Evolutionary conservation across 2,113 vertebrate genomes (phyloP), one percentile per base, ranked within the genome.

Genomic region (Neofelis nebulosa): DNA sequence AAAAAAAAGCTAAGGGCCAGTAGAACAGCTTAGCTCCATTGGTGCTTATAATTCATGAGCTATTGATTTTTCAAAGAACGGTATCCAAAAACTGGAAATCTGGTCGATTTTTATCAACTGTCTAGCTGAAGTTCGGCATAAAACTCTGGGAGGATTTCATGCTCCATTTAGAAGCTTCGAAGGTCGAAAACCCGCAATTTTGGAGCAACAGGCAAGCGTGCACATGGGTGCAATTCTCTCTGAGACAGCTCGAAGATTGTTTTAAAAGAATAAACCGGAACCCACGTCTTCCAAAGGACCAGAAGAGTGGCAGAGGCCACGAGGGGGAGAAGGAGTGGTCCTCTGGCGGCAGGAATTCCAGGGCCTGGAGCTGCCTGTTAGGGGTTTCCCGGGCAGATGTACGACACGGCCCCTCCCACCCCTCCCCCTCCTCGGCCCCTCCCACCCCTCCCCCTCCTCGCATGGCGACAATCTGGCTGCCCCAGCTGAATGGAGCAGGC

Each of bases 401-500:
- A 93, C 92, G 96, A 98, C 98, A 98, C 93, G 97, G 95, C 97
- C 95, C 94, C 79, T 88, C 50, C 0, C 11, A n/a, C 66, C 41
- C 38, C 41, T 41, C 41, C 41, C 41, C 41, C 41, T 45, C 45
- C 45, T 45, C 95, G 97, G 95, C 97, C 95, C 94, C 79, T 88
- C 50, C 0, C 18, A 48, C 66, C n/a, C 48, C 65, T 15, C 57
- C 97, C 98, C 98, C 98, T 97, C 29, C 96, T 96, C 97, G 98
- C 98, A 97, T 98, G 98, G 98, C 98, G 98, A 99, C 99, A 99
- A 99, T 99, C 99, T 98, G 99, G 99, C 99, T 99, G 98, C 98
- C 98, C 99, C 97, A 98, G 99, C 99, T 99, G 99, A 99, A 99
- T 99, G 99, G 98, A 98, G 98, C 98, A 95, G 98, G 99, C 98